Base-by-base conservation (phyloP, 2,888 invertebrate genomes). In the Macrosiphum euphorbiae region DNA sequence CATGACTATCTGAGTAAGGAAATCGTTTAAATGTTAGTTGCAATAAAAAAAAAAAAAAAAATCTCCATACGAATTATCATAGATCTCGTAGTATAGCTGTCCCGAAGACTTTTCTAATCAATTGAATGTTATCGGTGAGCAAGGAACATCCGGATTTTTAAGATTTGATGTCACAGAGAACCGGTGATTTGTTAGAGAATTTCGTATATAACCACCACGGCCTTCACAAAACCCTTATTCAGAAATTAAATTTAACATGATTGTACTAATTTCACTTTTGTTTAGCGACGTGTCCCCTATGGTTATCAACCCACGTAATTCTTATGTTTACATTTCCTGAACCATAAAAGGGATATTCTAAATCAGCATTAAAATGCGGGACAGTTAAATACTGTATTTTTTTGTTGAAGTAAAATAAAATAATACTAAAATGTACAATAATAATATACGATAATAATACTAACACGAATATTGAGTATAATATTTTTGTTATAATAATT, bases 261-360 rank as follows among this genome's bases (percentile, higher is more conserved):
- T 86, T 28, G 28, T 28, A 44, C 52, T 26, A 26, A 44, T 58
- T 35, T 88, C 55, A 55, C 52, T 88, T 41, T 55, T 88, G 35
- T 87, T 87, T 87, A 50, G 50, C 50, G 26, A 55, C 52, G 41
- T 28, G 4, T 90, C 90, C 50, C 90, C 67, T 78, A 78, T 50
- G 90, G 90, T 78, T 78, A 55, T 35, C n/a, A 50, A 78, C 10
- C 67, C 61, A 90, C 90, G 90, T 90, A 90, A 67, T 90, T 90
- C 90, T 26, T 78, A 35, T 78, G 90, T 90, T 90, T 90, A 90
- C 90, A 78, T 50, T 50, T 41, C 35, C 50, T 47, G 67, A 47
- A 20, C 61, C 67, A 5, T 44, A 50, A 90, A 78, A 78, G 2
- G 13, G 90, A 90, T 90, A 50, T 50, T 67, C n/a, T n/a, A 35